Conservation (phyloP, 2,797 vertebrate genomes). For the Falco peregrinus region DNA sequence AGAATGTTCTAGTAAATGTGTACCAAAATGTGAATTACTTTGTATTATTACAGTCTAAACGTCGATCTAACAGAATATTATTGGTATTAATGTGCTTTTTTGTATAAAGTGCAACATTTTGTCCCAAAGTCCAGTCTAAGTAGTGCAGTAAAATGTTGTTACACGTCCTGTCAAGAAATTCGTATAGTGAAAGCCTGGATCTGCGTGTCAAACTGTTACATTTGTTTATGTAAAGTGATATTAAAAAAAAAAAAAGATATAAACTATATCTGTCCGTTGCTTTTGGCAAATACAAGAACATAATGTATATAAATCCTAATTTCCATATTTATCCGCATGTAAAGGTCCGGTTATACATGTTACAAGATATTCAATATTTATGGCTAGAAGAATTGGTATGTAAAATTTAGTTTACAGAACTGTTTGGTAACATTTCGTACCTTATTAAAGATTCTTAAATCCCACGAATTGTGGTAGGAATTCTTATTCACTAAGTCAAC, state of each 20-base stretch:
- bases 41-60: conserved; percentile 99
- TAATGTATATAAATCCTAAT: conserved; percentile 97
- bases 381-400: conserved; percentile 99
- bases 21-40: conserved; percentile 99
- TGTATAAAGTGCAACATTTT: conserved; percentile 99
- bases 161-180: conserved; percentile 99
- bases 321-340: conserved; percentile 99
- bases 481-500: conserved; percentile 81
- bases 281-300: conserved; percentile 94
- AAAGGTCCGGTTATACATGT: conserved; percentile 96
- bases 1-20: conserved; percentile 99
- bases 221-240: conserved; percentile 99
- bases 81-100: conserved; percentile 99
- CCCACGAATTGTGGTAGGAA: conserved; percentile 87
- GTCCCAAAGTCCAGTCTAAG: conserved; percentile 99
- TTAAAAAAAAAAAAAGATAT: conserved; percentile 92
- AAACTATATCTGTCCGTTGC: conserved; percentile 93
- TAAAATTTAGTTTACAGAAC: conserved; percentile 99
- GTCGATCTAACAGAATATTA: conserved; percentile 98
- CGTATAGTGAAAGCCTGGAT: conserved; percentile 99
- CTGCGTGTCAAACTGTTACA: conserved; percentile 95
- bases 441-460: conserved; percentile 99
- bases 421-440: conserved; percentile 99
- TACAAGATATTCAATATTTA: conserved; percentile 99
- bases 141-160: conserved; percentile 99